Conservation (phyloP, 1,140 invertebrate species). For the Theocolax elegans region DNA sequence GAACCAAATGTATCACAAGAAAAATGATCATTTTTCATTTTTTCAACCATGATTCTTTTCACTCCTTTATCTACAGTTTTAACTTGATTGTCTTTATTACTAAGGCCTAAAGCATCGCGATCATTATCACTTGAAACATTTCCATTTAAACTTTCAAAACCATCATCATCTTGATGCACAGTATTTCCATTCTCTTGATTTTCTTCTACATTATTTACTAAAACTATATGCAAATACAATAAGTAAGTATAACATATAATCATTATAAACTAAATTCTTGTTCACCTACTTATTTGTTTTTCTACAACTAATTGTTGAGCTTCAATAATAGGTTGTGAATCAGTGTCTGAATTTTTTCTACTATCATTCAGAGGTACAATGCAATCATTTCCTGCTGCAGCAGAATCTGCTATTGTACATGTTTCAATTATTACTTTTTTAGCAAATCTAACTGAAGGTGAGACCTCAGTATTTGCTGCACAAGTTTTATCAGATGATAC, state of each 20-base stretch:
- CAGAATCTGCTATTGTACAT: constrained; percentile 34
- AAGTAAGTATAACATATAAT: not conserved
- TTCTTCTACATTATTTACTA: constrained; percentile 46
- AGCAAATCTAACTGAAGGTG: constrained; percentile 62
- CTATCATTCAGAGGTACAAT: not conserved
- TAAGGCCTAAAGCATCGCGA: constrained; percentile 43
- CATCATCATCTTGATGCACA: constrained; percentile 77
- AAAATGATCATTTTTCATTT: not conserved
- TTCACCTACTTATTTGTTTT: constrained; percentile 41
- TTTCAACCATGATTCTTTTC: not conserved
- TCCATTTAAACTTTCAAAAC: constrained; percentile 87
- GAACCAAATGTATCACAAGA: constrained; percentile 43
- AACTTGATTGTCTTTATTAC: constrained; percentile 25
- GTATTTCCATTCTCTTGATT: constrained; percentile 46
- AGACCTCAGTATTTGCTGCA: constrained; percentile 48
- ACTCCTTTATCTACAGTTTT: not conserved
- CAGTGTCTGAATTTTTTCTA: not conserved
- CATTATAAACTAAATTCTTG: not conserved
- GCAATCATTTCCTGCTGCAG: not conserved
- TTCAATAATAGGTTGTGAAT: constrained; percentile 13
- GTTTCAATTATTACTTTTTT: constrained; percentile 61
- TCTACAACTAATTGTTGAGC: constrained; percentile 14
- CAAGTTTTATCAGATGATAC: constrained; percentile 39
- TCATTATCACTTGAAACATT: constrained; percentile 81
- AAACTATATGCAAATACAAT: constrained; percentile 28